Evolutionary conservation across 2,113 vertebrate genomes (phyloP), one percentile per base, ranked within the genome.

Genomic region (Anthoscopus minutus): DNA sequence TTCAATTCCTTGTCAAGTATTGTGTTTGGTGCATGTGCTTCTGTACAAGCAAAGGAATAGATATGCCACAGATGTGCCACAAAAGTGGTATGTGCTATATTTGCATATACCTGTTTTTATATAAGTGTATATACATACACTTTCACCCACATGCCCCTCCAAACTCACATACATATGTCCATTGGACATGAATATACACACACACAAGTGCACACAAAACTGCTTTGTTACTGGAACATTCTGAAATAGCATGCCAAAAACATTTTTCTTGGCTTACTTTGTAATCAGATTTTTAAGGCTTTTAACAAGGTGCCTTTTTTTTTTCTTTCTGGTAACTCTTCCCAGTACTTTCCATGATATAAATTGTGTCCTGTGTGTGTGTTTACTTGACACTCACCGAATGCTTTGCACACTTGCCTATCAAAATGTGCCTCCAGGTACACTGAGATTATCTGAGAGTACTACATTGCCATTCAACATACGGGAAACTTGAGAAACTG

Each of bases 361-460:
- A 56, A 89, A 22, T 30, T 28, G 30, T 71, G 22, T 60, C 73
- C 38, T 82, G 22, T 9, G 2, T 1, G 0, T 23, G 24, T 48
- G 45, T 73, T n/a, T n/a, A 18, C 50, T 47, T 38, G 35, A 53
- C 50, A 10, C 24, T 89, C 45, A 48, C 28, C 0, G 0, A 66
- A n/a, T 76, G 37, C 45, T 85, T 45, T 85, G 28, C 62, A 21
- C 53, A 23, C 60, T 80, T 58, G 23, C 19, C 13, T 53, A 65
- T 70, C 37, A 82, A 80, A 92, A 85, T 45, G 67, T 47, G n/a
- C 79, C 62, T 88, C 66, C 51, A 56, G 71, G 62, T 82, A 17
- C 57, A 9, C 21, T 10, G 8, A n/a, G 66, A 14, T 48, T 60
- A 38, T 31, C 48, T 76, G 66, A 20, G 38, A 72, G 42, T 23